phyloP scores from a whole-genome alignment of 2,113 vertebrate genomes.

The Sigmodon hispidus region DNA sequence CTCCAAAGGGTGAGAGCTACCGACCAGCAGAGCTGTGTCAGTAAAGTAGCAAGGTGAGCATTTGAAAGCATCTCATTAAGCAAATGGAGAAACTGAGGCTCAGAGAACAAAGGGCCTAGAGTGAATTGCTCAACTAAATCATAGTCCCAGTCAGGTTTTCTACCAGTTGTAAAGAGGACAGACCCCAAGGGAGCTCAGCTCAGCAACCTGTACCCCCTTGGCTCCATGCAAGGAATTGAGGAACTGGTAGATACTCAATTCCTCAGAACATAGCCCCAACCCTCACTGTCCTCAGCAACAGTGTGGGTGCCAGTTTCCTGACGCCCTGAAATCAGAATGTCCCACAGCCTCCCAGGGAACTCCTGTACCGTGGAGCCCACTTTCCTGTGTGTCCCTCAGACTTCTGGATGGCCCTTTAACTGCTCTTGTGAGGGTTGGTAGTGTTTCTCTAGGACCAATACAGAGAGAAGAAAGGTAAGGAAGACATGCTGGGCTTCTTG shows the following conservation, averaged over 20 bases:
- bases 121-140: not conserved
- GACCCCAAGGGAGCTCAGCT: not conserved
- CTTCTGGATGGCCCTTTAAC: not conserved
- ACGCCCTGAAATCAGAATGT: not conserved
- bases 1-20: not conserved
- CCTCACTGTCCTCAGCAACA: not conserved
- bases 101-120: not conserved
- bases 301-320: not conserved
- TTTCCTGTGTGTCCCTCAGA: not conserved
- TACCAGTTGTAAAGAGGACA: not conserved
- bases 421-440: rapidly evolving
- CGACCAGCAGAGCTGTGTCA: not conserved
- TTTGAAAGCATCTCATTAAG: not conserved
- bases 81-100: not conserved
- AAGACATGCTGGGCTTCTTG: not conserved
- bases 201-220: rapidly evolving
- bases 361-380: not conserved
- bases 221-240: not conserved
- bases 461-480: not conserved
- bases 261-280: not conserved
- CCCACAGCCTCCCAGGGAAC: not conserved
- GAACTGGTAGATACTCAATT: not conserved
- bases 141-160: too few species aligned
- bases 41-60: not conserved
- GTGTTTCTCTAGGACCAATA: not conserved